A percentile compares a stretch with the other conserved stretches of the same genome.
Evolutionary conservation across 2,797 vertebrate species (phyloP).

Genomic region (Lophotriccus pileatus): DNA sequence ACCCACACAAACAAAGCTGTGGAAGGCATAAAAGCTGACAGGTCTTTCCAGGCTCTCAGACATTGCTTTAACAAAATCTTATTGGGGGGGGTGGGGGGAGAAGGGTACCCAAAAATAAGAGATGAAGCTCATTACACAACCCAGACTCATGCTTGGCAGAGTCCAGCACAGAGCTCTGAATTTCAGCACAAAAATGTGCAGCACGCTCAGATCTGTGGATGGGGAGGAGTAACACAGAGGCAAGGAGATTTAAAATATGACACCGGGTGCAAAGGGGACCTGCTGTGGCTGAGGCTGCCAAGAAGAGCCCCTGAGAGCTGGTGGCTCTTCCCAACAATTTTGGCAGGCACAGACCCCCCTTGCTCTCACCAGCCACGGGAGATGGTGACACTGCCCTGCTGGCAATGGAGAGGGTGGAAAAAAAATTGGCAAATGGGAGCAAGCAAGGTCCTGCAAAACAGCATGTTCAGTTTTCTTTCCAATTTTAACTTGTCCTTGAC

Average conservation of each 20-base stretch:
- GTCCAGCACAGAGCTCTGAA: not conserved
- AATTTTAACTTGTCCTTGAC: slow-evolving; percentile 68
- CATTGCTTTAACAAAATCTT: not conserved
- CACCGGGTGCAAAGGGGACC: not conserved
- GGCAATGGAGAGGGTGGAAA: not conserved
- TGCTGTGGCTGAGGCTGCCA: accelerated
- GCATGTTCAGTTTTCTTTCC: slow-evolving; percentile 66
- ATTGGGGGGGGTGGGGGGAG: accelerated
- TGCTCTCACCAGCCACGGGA: not conserved
- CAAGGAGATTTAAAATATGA: not conserved
- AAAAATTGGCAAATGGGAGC: slow-evolving; percentile 25
- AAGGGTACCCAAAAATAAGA: not conserved
- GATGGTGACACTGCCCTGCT: not conserved
- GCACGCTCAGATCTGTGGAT: not conserved
- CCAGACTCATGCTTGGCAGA: slow-evolving; percentile 37
- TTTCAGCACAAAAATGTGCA: slow-evolving; percentile 31
- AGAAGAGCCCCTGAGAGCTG: not conserved
- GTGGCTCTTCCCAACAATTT: not conserved
- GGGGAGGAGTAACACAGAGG: not conserved
- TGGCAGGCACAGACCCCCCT: not conserved
- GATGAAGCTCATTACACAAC: not conserved
- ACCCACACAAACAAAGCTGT: not conserved
- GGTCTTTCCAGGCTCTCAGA: not conserved
- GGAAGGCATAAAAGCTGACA: not conserved
- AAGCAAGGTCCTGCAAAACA: slow-evolving; percentile 7